A percentile compares a stretch with the other conserved stretches of the same genome.
Evolutionary conservation across 2,888 invertebrate genomes (phyloP).

Genomic region (Geophilus truncorum): DNA sequence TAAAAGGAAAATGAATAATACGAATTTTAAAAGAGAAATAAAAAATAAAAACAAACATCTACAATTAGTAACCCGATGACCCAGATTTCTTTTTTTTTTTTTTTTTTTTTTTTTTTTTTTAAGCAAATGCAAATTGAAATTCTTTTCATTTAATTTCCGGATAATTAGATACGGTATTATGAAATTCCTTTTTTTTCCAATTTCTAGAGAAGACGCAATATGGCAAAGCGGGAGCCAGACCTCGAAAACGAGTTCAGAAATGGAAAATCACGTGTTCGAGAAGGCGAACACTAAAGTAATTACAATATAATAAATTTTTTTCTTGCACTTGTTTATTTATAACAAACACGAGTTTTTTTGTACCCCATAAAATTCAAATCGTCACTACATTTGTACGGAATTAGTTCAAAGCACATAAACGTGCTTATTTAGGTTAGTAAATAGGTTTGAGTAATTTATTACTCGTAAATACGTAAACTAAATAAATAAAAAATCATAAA

Average conservation of each 20-base stretch:
- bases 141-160: not conserved
- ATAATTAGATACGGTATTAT: not conserved
- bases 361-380: not conserved
- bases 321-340: not conserved
- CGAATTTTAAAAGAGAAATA: not conserved
- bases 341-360: not conserved
- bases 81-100: too few species aligned
- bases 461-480: not conserved
- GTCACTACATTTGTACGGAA: not conserved
- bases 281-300: conserved; percentile 72
- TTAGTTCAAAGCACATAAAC: not conserved
- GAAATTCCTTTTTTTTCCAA: too few species aligned
- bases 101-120: not conserved
- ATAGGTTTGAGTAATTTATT: not conserved
- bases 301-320: not conserved
- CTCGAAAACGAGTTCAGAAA: conserved; percentile 77
- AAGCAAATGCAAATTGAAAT: not conserved
- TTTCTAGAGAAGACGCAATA: conserved; percentile 77
- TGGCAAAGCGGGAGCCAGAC: conserved; percentile 76
- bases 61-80: too few species aligned
- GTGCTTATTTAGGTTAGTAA: not conserved
- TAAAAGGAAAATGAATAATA: not conserved
- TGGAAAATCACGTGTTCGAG: conserved; percentile 89
- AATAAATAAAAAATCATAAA: not conserved
- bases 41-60: not conserved